A percentile compares a stretch with the other conserved stretches of the same genome.
Evolutionary conservation across 2,113 vertebrate genomes (phyloP).

Genomic region (Dinomys branickii): DNA sequence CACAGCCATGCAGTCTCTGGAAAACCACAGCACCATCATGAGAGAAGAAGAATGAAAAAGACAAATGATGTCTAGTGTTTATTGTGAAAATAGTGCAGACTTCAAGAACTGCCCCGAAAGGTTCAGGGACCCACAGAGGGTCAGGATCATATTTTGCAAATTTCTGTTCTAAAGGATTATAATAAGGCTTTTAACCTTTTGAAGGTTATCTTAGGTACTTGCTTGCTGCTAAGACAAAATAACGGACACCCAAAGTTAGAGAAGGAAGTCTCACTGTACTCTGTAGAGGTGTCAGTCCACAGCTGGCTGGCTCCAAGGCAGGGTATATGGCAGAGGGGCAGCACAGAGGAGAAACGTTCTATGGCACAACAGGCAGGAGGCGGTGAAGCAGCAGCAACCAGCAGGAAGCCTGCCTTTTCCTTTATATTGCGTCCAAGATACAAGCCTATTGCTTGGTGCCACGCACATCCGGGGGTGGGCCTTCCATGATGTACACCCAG

Average conservation of each 20-base stretch:
- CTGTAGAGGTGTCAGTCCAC: neutral
- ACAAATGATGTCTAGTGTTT: neutral
- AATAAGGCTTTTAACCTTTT: neutral
- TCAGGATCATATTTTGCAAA: constrained; percentile 7
- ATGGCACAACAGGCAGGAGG: neutral
- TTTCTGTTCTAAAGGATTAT: constrained; percentile 1
- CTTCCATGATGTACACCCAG: neutral
- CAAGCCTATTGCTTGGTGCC: neutral
- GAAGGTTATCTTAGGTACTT: neutral
- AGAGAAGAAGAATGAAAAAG: constrained; percentile 26
- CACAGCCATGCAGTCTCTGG: neutral
- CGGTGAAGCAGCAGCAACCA: neutral
- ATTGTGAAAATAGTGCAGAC: constrained; percentile 47
- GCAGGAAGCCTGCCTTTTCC: neutral
- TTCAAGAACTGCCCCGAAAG: neutral
- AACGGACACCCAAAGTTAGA: neutral
- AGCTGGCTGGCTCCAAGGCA: neutral
- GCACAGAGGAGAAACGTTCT: neutral
- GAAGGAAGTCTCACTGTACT: neutral
- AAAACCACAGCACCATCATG: neutral
- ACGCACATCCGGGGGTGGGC: neutral
- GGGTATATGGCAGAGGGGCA: neutral
- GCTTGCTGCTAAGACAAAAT: neutral
- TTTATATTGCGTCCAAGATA: neutral
- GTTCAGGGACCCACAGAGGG: neutral